Base-by-base conservation (phyloP, 2,888 invertebrate species). In the Erebia palarica region DNA sequence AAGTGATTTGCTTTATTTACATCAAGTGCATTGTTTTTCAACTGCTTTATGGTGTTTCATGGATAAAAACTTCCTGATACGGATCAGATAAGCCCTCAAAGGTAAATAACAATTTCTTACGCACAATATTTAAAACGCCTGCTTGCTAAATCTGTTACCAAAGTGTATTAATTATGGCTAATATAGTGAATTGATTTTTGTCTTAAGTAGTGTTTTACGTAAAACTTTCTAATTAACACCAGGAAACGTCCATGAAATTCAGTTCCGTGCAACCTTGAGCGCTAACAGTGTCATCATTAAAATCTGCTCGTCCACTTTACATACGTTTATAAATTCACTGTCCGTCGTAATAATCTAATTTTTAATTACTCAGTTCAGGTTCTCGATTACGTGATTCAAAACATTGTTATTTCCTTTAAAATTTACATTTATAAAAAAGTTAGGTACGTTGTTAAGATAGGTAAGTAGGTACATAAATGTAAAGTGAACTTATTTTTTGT, bases 231-330 rank as follows among this genome's bases (percentile, higher is more conserved):
- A 47, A 44, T 58, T 44, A 57, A 21, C 47, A 42, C 66, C 10
- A 67, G 49, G 59, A 60, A 67, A 60, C 18, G 67, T 60, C 49
- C 49, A 59, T 67, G 59, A 49, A 49, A 21, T 60, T 81, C 75
- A 81, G 79, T 86, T 83, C 80, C 74, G 73, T 69, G 71, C 84
- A 88, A 88, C 89, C 89, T 89, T 89, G 89, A 82, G 78, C 55
- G 59, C 68, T 73, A 73, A 67, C 76, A 75, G 82, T 87, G 86
- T 85, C 85, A 84, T 86, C 84, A 80, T 81, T 77, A 82, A 82
- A 84, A 84, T 83, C 79, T 83, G 83, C 82, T 79, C 79, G 83
- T 69, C 66, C 61, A 66, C 59, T 49, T 49, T n/a, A 70, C 13
- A 69, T 73, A 65, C 58, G 59, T 73, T 70, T 71, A 71, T 68